Percentiles rank a stretch among this genome's conserved stretches.
Evolutionary conservation across 1,140 invertebrate genomes (phyloP).

Genomic region (Apolygus lucorum): DNA sequence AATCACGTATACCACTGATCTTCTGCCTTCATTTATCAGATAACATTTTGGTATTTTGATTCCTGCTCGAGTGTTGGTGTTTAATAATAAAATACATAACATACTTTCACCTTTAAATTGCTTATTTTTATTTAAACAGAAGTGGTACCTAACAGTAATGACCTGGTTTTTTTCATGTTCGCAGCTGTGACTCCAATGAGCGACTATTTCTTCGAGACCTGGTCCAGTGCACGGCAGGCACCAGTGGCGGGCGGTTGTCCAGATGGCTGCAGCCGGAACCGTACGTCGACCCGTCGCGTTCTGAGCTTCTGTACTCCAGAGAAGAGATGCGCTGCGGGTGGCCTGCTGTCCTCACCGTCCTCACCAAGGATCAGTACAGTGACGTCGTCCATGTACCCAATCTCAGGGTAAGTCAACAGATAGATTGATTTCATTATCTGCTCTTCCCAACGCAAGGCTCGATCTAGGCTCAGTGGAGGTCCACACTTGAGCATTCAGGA

Average conservation of each 20-base stretch:
- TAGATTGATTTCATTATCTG: too few species aligned
- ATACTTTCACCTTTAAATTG: too few species aligned
- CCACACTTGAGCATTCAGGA: too few species aligned
- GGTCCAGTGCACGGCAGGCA: conserved; percentile 71
- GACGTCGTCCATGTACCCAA: conserved; percentile 74
- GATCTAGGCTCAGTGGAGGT: too few species aligned
- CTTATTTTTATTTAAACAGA: too few species aligned
- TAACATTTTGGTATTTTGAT: too few species aligned
- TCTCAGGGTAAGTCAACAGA: conserved; percentile 70
- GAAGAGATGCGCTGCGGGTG: conserved; percentile 72
- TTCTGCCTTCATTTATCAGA: too few species aligned
- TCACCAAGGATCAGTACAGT: conserved; percentile 87
- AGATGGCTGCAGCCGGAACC: conserved; percentile 91
- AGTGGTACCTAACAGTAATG: too few species aligned
- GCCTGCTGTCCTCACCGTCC: conserved; percentile 69
- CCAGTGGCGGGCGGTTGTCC: conserved; percentile 82
- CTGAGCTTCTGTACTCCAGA: conserved; percentile 61
- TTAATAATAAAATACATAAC: too few species aligned
- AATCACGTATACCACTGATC: too few species aligned
- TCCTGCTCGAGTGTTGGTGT: too few species aligned
- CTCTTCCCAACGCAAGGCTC: too few species aligned
- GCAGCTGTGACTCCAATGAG: conserved; percentile 75
- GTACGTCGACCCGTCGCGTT: conserved; percentile 78
- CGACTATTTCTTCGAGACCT: conserved; percentile 91
- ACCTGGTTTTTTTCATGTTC: conserved; percentile 26